Evolutionary conservation across 2,888 invertebrate genomes (phyloP), one percentile per base, ranked within the genome.

Genomic region (Leptarthrus brevirostris): DNA sequence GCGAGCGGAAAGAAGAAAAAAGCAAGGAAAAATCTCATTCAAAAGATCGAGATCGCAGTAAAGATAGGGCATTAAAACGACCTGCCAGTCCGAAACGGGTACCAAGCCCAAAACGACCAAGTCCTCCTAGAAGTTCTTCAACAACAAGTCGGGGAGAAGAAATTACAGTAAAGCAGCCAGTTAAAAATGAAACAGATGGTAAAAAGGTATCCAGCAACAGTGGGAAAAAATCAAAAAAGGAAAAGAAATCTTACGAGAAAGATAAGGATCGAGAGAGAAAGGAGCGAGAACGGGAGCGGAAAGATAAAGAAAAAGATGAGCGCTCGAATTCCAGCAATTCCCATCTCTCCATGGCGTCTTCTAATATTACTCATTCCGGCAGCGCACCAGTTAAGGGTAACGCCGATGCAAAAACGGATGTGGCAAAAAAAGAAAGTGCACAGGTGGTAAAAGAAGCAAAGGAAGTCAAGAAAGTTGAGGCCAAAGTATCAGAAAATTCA

Each of bases 171-270:
- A 71, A 71, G 30, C 22, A 4, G 5, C 10, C 2, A 22, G 22
- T 8, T 3, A 71, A 71, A 24, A 20, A 10, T 22, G 71, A 71
- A 1, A 0, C 20, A 12, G 72, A 75, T 49, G 22, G 26, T 14
- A 72, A 74, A 24, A 61, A 70, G 18, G 18, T 34, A 20, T 77
- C 78, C 0, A 78, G 70, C n/a, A 74, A 78, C 52, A 77, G 76
- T 40, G 79, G 77, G 61, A 75, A 86, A 52, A 87, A 88, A 74
- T 83, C 84, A 0, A 88, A 88, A 74, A 88, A 87, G 75, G 89
- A 87, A 71, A 87, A 86, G 79, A 91, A 90, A 80, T 89, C 89
- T 70, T 89, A 90, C 80, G 89, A 89, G 56, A 86, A 87, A 79
- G 89, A 89, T 73, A 89, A 89, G 81, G 91, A 90, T 70, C 87